A percentile compares a stretch with the other conserved stretches of the same genome.
These are phyloP conservation scores for Rhinogobius similis DNA, from an alignment of 2,113 vertebrate species.

Conservation along the genomic window DNA sequence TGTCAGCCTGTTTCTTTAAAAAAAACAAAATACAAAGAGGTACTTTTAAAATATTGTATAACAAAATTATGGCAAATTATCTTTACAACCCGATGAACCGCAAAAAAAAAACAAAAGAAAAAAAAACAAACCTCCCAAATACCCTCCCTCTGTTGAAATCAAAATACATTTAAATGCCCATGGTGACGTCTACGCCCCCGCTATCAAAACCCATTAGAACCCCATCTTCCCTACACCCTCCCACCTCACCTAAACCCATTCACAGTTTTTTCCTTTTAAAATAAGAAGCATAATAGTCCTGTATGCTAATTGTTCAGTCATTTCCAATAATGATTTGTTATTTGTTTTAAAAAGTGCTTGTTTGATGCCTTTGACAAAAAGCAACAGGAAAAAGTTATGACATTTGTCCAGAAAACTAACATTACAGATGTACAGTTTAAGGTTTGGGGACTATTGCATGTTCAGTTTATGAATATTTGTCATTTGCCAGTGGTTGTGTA, in stretches of 20 bases:
- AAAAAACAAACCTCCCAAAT: neutral
- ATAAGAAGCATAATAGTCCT: constrained; percentile 66
- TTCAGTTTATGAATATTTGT: constrained; percentile 9
- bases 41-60: constrained; percentile 73
- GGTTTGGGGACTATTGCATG: constrained; percentile 20
- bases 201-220: constrained; percentile 36
- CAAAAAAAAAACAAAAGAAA: constrained; percentile 6
- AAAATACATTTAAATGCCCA: constrained; percentile 69
- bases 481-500: constrained; percentile 15
- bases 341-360: constrained; percentile 78
- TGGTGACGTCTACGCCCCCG: constrained; percentile 48
- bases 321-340: constrained; percentile 62
- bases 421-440: constrained; percentile 17
- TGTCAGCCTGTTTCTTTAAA: constrained; percentile 67
- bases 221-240: neutral
- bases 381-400: constrained; percentile 55
- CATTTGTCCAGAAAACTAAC: constrained; percentile 17
- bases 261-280: constrained; percentile 80
- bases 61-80: constrained; percentile 72
- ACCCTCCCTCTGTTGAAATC: constrained; percentile 18
- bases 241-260: constrained; percentile 46
- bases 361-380: constrained; percentile 75
- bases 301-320: constrained; percentile 60
- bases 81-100: constrained; percentile 65
- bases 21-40: constrained; percentile 78